phyloP scores from a whole-genome alignment of 2,113 vertebrate species.

The Amia ocellicauda region DNA sequence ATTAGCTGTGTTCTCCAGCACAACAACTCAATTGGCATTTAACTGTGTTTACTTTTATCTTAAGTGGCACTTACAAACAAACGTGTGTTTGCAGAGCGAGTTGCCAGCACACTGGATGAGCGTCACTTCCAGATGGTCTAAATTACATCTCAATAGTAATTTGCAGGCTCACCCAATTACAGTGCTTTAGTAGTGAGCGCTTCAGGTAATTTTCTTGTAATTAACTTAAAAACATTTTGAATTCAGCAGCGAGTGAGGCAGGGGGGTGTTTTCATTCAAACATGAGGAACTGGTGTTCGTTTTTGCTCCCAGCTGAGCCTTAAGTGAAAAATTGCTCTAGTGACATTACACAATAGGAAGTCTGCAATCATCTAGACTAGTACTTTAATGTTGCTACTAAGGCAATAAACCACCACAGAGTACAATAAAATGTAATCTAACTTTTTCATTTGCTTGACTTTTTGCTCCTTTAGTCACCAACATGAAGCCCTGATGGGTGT shows the following conservation, averaged over 20 bases:
- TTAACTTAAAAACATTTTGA: conserved; percentile 30
- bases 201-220: conserved; percentile 42
- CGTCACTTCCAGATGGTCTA: conserved; percentile 56
- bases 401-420: neutral
- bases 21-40: neutral
- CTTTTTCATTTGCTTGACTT: neutral
- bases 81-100: neutral
- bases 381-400: neutral
- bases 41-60: conserved; percentile 6
- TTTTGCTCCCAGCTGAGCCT: conserved; percentile 58
- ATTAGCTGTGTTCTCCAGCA: neutral
- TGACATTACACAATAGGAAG: conserved; percentile 49
- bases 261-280: conserved; percentile 32
- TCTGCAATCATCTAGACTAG: conserved; percentile 5
- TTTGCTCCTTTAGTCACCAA: too few relatives aligned
- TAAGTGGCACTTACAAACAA: conserved; percentile 23
- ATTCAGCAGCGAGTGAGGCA: conserved; percentile 17
- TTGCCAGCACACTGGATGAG: conserved; percentile 1
- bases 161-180: conserved; percentile 24
- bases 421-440: neutral
- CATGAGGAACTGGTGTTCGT: conserved; percentile 64
- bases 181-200: conserved; percentile 42
- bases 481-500: conserved; percentile 14
- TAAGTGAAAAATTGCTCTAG: conserved; percentile 64
- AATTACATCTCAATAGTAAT: conserved; percentile 50